Evolutionary conservation across 1,140 invertebrate genomes (phyloP).

Genomic region (Tenebrio molitor): DNA sequence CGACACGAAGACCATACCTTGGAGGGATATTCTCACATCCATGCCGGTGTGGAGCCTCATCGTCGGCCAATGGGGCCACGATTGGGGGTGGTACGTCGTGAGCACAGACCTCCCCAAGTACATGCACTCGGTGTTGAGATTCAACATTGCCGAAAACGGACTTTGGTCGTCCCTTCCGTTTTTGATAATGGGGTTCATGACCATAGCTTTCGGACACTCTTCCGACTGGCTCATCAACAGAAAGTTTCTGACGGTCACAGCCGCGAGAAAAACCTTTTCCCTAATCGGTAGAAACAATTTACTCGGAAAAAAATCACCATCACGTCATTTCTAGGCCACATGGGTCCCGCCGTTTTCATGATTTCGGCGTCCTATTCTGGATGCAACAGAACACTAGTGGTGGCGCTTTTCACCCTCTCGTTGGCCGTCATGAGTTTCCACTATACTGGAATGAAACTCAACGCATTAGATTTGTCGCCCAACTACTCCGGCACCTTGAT

Average conservation of each 20-base stretch:
- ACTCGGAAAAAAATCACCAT: no score
- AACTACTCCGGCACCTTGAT: conserved; percentile 88
- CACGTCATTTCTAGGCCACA: conserved; percentile 72
- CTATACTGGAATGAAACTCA: conserved; percentile 84
- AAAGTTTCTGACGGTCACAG: conserved; percentile 66
- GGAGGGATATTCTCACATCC: conserved; percentile 82
- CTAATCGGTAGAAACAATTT: conserved; percentile 57
- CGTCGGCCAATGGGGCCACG: conserved; percentile 85
- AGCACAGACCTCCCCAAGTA: conserved; percentile 94
- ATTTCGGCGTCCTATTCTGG: conserved; percentile 85
- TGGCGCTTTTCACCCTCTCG: conserved; percentile 77
- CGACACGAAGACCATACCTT: conserved; percentile 68
- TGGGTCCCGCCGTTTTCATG: conserved; percentile 83
- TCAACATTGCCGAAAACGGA: conserved; percentile 82
- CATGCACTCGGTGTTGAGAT: conserved; percentile 89
- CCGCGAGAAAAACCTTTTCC: background rate
- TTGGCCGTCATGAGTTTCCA: conserved; percentile 84
- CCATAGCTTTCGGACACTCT: conserved; percentile 75
- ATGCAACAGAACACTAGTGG: conserved; percentile 75
- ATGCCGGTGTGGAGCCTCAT: conserved; percentile 83
- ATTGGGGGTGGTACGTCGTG: conserved; percentile 96
- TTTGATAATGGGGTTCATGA: conserved; percentile 80
- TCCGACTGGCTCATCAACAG: conserved; percentile 77
- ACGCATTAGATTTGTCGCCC: conserved; percentile 86
- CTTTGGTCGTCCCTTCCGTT: conserved; percentile 79